A percentile compares a stretch with the other conserved stretches of the same genome.
Evolutionary conservation across 1,140 invertebrate species (phyloP).

Genomic region (Drosophila rhopaloa): DNA sequence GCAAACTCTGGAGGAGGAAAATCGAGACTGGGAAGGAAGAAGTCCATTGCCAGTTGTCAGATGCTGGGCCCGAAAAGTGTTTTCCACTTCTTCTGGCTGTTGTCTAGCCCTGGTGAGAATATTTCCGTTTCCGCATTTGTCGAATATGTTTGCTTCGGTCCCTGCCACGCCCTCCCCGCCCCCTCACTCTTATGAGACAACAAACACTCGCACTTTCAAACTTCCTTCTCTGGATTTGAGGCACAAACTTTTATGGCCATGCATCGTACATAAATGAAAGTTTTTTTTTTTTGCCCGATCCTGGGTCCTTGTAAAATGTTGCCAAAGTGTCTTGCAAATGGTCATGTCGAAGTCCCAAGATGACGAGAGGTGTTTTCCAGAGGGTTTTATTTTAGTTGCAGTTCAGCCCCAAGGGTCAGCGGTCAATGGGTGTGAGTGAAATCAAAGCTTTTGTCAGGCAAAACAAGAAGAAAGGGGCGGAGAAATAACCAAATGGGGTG

Average conservation of each 20-base stretch:
- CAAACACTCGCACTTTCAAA: conserved; percentile 80
- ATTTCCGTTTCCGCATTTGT: conserved; percentile 79
- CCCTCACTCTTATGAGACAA: conserved; percentile 26
- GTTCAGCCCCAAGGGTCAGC: conserved; percentile 24
- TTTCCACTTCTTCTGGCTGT: conserved; percentile 40
- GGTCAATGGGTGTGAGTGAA: conserved; percentile 41
- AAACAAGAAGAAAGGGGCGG: conserved; percentile 3
- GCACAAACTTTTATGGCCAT: conserved; percentile 75
- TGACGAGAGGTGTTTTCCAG: conserved; percentile 12
- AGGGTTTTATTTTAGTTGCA: conserved; percentile 17
- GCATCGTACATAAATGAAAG: conserved; percentile 80
- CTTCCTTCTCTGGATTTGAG: conserved; percentile 47
- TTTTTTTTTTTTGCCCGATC: conserved; percentile 53
- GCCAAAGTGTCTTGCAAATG: conserved; percentile 60
- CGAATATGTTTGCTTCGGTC: conserved; percentile 75
- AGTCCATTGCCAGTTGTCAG: conserved; percentile 50
- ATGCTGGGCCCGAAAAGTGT: conserved; percentile 66
- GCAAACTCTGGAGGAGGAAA: conserved; percentile 41
- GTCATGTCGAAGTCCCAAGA: conserved; percentile 43
- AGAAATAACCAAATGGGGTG: neutral
- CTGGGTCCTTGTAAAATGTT: conserved; percentile 56
- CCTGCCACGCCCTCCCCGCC: conserved; percentile 27
- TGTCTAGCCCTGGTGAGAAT: conserved; percentile 78
- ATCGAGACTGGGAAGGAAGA: conserved; percentile 3
- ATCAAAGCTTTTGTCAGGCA: conserved; percentile 38